A percentile compares a stretch with the other conserved stretches of the same genome.
Conservation (phyloP, 2,797 vertebrate genomes). For the Liasis olivaceus region DNA sequence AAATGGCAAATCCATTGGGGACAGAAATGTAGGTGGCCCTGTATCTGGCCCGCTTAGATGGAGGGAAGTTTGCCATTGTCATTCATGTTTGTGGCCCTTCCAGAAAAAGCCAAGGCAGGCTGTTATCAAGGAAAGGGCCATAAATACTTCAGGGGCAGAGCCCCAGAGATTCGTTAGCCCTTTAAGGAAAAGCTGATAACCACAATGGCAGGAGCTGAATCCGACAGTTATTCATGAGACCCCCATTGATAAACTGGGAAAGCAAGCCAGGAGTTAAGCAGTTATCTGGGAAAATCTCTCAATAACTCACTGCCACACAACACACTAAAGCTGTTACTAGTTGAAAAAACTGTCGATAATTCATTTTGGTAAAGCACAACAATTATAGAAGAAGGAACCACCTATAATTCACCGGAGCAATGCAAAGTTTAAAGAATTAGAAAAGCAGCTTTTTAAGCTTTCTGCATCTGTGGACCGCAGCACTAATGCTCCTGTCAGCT, state of each 20-base stretch:
- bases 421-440: slow-evolving; percentile 5
- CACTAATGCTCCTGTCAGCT: neutral
- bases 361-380: slow-evolving; percentile 10
- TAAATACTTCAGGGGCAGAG: slow-evolving; percentile 18
- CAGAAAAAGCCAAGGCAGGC: neutral
- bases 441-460: neutral
- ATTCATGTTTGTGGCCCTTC: neutral
- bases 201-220: neutral
- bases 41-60: neutral
- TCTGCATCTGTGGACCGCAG: neutral
- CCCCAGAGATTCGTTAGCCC: slow-evolving; percentile 13
- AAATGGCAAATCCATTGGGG: neutral
- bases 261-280: slow-evolving; percentile 5
- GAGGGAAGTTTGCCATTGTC: neutral
- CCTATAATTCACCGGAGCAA: slow-evolving; percentile 21
- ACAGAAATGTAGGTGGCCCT: neutral
- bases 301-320: slow-evolving; percentile 15
- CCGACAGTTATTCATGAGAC: slow-evolving; percentile 26
- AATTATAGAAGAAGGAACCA: slow-evolving; percentile 31
- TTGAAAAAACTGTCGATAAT: slow-evolving; percentile 20
- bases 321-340: slow-evolving; percentile 14
- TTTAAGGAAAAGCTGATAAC: slow-evolving; percentile 30
- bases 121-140: neutral
- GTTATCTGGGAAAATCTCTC: slow-evolving; percentile 26
- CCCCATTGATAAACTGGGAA: slow-evolving; percentile 15